Base-by-base conservation (phyloP, 2,888 invertebrate genomes). In the Spialia ferax region DNA sequence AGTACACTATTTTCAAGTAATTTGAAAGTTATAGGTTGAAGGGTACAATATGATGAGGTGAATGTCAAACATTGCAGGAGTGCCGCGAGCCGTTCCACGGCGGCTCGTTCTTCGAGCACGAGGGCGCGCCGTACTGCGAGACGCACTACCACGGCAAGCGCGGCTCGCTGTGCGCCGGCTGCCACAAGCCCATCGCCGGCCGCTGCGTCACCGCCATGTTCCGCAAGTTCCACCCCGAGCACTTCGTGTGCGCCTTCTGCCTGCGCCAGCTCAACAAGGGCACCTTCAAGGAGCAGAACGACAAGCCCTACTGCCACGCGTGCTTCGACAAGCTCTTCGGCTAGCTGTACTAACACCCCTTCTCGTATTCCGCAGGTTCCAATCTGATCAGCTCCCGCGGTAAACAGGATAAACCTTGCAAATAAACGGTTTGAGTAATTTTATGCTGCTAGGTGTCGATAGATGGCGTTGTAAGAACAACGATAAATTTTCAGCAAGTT, bases 211-310 rank as follows among this genome's bases (percentile, higher is more conserved):
- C 99, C 0, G 99, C 99, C 73, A 99, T 99, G 99, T 99, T 98
- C 94, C 95, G 97, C 77, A 99, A 99, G 93, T 99, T 99, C 95
- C 99, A 99, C 91, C 99, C 99, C 0, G 99, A 99, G 87, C 99
- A 99, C 93, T 99, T 99, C 86, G 99, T 99, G 7, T 99, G 99
- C 94, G 99, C 99, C n/a, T 99, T 99, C 94, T 99, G 99, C 84
- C 95, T 99, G 72, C 97, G 99, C 83, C 99, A 99, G 86, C 95
- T 99, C 76, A 99, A 99, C 93, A 99, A 99, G 87, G 99, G 99
- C 79, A 99, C 99, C 0, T 99, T 99, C 93, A 99, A 99, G 88
- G 99, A 99, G 88, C 99, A 99, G 85, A 99, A 99, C 85, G 98
- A 99, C 82, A 99, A 99, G 85, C 99, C 99, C 1, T 99, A 99